Percentiles rank a stretch among this genome's conserved stretches.
These are phyloP conservation scores for Pygocentrus nattereri DNA, from an alignment of 2,797 vertebrate species.

Conservation along the genomic window DNA sequence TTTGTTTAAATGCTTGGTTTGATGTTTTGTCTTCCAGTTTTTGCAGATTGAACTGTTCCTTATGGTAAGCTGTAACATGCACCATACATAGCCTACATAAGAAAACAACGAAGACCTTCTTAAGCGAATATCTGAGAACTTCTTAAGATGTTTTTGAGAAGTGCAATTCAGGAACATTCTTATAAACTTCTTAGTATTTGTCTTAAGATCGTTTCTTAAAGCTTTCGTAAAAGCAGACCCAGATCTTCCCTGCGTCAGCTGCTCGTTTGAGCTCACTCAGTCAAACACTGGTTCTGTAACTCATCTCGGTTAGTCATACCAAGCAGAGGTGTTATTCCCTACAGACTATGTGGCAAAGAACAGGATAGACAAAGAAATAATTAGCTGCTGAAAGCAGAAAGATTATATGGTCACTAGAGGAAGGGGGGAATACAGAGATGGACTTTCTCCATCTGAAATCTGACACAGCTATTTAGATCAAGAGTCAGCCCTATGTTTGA, in stretches of 20 bases:
- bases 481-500: neutral
- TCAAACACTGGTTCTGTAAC: neutral
- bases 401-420: neutral
- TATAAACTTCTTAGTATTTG: too few species aligned
- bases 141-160: too few species aligned
- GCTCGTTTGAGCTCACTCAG: neutral
- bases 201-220: too few species aligned
- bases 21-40: too few species aligned
- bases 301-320: neutral
- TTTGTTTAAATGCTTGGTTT: too few species aligned
- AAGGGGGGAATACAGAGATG: neutral
- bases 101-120: too few species aligned
- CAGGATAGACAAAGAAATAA: neutral
- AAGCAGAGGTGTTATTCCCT: neutral
- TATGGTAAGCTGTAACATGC: too few species aligned
- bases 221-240: too few species aligned
- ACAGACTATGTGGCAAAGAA: neutral
- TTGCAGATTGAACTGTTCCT: too few species aligned
- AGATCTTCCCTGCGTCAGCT: neutral
- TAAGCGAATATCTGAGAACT: too few species aligned
- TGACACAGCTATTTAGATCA: neutral
- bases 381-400: neutral
- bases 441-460: constrained; percentile 11
- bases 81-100: too few species aligned
- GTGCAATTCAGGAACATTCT: too few species aligned